A percentile compares a stretch with the other conserved stretches of the same genome.
Evolutionary conservation across 2,888 invertebrate genomes (phyloP).

Genomic region (Spodoptera exigua): DNA sequence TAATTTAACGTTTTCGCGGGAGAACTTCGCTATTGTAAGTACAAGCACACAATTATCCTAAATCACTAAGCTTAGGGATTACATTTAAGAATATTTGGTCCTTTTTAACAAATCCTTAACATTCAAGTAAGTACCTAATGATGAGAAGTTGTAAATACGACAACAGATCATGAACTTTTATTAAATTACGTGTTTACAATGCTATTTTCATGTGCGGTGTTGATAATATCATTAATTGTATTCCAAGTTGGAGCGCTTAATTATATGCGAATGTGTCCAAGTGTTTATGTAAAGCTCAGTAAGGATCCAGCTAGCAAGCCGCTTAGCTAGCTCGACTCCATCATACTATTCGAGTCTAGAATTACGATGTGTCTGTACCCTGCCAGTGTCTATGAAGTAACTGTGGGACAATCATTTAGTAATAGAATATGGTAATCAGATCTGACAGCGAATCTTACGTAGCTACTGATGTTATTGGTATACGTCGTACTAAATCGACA

Average conservation of each 20-base stretch:
- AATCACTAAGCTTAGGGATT: no score
- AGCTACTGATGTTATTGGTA: background rate
- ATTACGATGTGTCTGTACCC: slow-evolving; percentile 45
- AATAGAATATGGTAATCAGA: slow-evolving; percentile 21
- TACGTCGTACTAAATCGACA: background rate
- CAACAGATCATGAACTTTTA: no score
- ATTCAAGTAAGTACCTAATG: no score
- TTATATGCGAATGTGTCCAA: slow-evolving; percentile 42
- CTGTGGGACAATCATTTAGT: slow-evolving; percentile 15
- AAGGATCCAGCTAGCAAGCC: slow-evolving; percentile 52
- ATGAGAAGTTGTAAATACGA: no score
- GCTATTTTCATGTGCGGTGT: slow-evolving; percentile 9
- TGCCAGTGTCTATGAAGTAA: slow-evolving; percentile 22
- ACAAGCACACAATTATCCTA: no score
- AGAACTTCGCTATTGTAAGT: no score
- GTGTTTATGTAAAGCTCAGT: slow-evolving; percentile 53
- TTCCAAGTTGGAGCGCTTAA: slow-evolving; percentile 31
- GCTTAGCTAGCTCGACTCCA: slow-evolving; percentile 47
- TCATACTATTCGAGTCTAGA: slow-evolving; percentile 50
- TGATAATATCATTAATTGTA: slow-evolving; percentile 21
- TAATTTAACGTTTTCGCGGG: no score
- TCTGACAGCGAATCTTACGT: background rate
- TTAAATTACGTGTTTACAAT: no score
- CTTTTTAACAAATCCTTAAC: no score
- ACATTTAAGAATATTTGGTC: no score